These are phyloP conservation scores for Tetropium fuscum DNA, from an alignment of 2,888 invertebrate genomes.

Conservation along the genomic window DNA sequence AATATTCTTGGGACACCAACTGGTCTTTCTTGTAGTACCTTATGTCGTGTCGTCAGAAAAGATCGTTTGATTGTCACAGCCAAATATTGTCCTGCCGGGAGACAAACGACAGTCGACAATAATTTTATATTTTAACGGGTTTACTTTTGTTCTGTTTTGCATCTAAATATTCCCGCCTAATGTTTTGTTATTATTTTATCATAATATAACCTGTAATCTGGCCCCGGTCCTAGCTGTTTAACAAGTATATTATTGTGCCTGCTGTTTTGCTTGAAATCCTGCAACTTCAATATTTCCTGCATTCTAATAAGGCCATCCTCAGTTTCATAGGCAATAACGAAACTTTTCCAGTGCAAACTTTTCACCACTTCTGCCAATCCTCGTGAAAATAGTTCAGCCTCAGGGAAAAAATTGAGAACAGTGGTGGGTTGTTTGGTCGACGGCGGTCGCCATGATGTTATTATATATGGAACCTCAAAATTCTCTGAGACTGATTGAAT, in stretches of 20 bases:
- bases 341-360: slow-evolving; percentile 80
- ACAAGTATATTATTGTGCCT: slow-evolving; percentile 48
- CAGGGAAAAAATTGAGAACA: slow-evolving; percentile 55
- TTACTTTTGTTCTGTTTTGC: too few relatives aligned
- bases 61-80: too few relatives aligned
- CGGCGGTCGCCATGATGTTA: slow-evolving; percentile 78
- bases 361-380: slow-evolving; percentile 75
- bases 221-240: slow-evolving; percentile 49
- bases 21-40: too few relatives aligned
- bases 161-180: too few relatives aligned
- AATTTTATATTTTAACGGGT: too few relatives aligned
- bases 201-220: slow-evolving; percentile 54
- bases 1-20: too few relatives aligned
- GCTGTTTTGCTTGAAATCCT: slow-evolving; percentile 41
- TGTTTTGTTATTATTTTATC: too few relatives aligned
- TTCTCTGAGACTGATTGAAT: slow-evolving; percentile 87
- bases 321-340: slow-evolving; percentile 83
- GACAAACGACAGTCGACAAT: too few relatives aligned
- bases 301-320: slow-evolving; percentile 80
- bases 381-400: slow-evolving; percentile 71
- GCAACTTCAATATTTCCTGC: slow-evolving; percentile 80
- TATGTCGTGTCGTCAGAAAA: too few relatives aligned
- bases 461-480: slow-evolving; percentile 88
- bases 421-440: slow-evolving; percentile 69
- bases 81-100: too few relatives aligned